Percentiles rank a stretch among this genome's conserved stretches.
Conservation (phyloP, 2,113 vertebrate species). For the Verasper variegatus region DNA sequence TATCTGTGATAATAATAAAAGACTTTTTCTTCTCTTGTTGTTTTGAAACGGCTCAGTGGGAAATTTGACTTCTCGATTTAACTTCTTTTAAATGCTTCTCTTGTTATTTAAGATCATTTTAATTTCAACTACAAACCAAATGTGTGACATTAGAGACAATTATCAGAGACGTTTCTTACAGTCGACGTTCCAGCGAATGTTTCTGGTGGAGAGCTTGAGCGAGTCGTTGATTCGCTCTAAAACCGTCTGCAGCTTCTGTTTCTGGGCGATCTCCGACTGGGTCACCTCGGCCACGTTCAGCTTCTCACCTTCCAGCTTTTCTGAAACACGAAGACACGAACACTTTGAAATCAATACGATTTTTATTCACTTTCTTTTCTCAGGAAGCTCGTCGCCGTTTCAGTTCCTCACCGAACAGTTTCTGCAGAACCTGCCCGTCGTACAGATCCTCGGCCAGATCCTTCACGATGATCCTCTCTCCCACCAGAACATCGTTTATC, state of each 20-base stretch:
- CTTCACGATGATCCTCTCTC: slow-evolving; percentile 97
- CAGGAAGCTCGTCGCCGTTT: background rate
- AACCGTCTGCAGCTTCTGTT: slow-evolving; percentile 95
- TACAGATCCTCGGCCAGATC: slow-evolving; percentile 96
- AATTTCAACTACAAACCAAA: no score
- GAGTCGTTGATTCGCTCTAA: slow-evolving; percentile 93
- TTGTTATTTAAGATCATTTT: no score
- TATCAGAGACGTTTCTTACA: slow-evolving; percentile 81
- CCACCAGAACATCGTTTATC: slow-evolving; percentile 95
- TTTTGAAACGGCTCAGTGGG: no score
- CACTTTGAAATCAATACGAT: no score
- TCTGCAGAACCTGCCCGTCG: slow-evolving; percentile 97
- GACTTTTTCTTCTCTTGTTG: no score
- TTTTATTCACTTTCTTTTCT: no score
- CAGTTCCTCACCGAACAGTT: slow-evolving; percentile 90
- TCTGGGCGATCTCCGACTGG: slow-evolving; percentile 94
- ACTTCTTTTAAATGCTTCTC: no score
- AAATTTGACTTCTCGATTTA: no score
- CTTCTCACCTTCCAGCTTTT: slow-evolving; percentile 90
- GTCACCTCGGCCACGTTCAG: slow-evolving; percentile 97
- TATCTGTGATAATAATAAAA: no score
- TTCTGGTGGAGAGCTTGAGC: slow-evolving; percentile 91
- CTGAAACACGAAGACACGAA: slow-evolving; percentile 70
- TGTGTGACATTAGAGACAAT: no score
- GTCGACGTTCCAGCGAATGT: slow-evolving; percentile 93